These are phyloP conservation scores for Hystrix cristata DNA, from an alignment of 2,113 vertebrate genomes.

Conservation along the genomic window DNA sequence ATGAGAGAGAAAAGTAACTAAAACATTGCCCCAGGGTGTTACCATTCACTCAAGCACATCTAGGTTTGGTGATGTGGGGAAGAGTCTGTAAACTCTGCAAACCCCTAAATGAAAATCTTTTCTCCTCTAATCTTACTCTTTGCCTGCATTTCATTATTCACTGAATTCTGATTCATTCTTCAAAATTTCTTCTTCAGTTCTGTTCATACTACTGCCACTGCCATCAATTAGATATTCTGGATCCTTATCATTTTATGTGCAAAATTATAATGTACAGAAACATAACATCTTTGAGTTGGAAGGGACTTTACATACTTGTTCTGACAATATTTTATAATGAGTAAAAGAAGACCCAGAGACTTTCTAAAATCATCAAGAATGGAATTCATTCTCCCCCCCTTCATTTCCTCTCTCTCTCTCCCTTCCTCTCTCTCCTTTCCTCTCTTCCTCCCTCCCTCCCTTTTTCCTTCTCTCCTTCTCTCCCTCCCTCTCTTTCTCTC, in stretches of 20 bases:
- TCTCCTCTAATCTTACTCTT: not conserved
- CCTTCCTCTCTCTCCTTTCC: too few relatives aligned
- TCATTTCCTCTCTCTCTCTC: too few relatives aligned
- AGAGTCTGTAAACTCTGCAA: not conserved
- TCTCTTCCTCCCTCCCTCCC: not conserved
- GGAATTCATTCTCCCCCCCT: too few relatives aligned
- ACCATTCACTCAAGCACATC: not conserved
- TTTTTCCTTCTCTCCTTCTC: too few relatives aligned
- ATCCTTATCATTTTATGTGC: not conserved
- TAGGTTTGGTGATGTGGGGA: not conserved
- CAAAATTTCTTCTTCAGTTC: not conserved
- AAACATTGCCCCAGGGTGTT: too few relatives aligned
- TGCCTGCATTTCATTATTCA: not conserved
- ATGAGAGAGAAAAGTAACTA: too few relatives aligned
- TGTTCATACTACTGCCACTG: not conserved
- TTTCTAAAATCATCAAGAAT: not conserved
- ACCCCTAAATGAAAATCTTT: not conserved
- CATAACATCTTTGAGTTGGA: not conserved
- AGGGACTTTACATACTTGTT: not conserved
- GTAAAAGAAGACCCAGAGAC: not conserved
- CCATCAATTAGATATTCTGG: not conserved
- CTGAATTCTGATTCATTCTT: not conserved
- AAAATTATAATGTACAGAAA: not conserved
- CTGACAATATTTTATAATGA: not conserved
- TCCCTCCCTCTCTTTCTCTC: not conserved